Evolutionary conservation across 2,888 invertebrate genomes (phyloP).

Genomic region (Drosophila tripunctata): DNA sequence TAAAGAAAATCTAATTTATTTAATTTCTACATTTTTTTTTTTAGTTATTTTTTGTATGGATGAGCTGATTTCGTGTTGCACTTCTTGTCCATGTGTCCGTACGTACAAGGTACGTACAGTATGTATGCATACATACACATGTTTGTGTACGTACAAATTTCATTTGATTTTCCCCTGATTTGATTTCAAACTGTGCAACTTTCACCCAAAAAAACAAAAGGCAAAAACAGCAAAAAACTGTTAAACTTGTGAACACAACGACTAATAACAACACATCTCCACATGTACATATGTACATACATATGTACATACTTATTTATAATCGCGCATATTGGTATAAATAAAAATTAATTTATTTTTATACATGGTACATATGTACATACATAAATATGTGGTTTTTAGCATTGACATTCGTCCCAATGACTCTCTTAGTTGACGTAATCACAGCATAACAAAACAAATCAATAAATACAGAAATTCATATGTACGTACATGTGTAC

Average conservation of each 20-base stretch:
- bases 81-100: constrained; percentile 34
- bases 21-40: constrained; percentile 14
- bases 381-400: constrained; percentile 24
- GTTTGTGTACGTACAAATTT: constrained; percentile 31
- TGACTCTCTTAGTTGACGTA: constrained; percentile 62
- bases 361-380: no score
- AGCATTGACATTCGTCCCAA: constrained; percentile 53
- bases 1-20: constrained; percentile 12
- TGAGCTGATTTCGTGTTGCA: constrained; percentile 56
- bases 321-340: not conserved
- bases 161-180: constrained; percentile 49
- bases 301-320: not conserved
- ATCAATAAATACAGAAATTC: constrained; percentile 14
- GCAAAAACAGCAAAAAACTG: constrained; percentile 6
- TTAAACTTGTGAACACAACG: constrained; percentile 5
- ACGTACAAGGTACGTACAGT: not conserved
- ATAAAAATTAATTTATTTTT: constrained; percentile 36
- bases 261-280: not conserved
- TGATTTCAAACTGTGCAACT: constrained; percentile 64
- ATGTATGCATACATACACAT: not conserved
- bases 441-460: constrained; percentile 60
- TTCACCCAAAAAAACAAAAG: constrained; percentile 51
- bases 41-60: constrained; percentile 33
- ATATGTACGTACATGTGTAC: constrained; percentile 29
- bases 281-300: not conserved